Percentiles rank a stretch among this genome's conserved stretches.
Evolutionary conservation across 2,888 invertebrate species (phyloP).

Genomic region (Lithophane leautieri): DNA sequence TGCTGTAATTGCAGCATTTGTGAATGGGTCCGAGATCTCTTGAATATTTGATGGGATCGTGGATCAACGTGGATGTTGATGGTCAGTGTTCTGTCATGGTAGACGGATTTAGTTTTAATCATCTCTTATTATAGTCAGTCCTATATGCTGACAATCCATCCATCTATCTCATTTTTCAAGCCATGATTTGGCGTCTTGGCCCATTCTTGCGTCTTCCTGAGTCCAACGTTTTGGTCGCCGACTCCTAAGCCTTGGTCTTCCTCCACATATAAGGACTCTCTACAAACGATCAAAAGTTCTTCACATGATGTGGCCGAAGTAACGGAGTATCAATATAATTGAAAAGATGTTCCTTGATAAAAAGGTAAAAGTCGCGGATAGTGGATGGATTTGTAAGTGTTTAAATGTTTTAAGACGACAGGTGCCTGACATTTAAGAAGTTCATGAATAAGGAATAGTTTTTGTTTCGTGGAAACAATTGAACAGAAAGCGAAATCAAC

Average conservation of each 20-base stretch:
- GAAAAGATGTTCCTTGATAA: neutral
- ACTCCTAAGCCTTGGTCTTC: neutral
- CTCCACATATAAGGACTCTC: neutral
- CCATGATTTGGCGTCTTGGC: neutral
- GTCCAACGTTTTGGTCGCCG: neutral
- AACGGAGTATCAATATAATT: too few species aligned
- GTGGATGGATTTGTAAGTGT: neutral
- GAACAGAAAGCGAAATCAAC: neutral
- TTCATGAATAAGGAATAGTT: neutral
- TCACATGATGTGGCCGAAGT: neutral
- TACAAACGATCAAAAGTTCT: neutral
- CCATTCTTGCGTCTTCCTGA: neutral
- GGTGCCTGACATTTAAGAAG: neutral
- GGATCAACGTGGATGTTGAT: conserved; percentile 37
- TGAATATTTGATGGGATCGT: conserved; percentile 66
- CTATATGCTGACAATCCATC: neutral
- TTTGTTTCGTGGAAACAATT: neutral
- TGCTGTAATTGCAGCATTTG: conserved; percentile 70
- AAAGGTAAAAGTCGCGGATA: neutral
- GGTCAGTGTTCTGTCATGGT: conserved; percentile 17
- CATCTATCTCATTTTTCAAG: neutral
- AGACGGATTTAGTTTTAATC: neutral
- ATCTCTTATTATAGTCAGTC: neutral
- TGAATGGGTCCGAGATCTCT: conserved; percentile 60
- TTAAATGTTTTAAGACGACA: neutral